Conservation (phyloP, 2,888 invertebrate species). For the Gymnocheta viridis region DNA sequence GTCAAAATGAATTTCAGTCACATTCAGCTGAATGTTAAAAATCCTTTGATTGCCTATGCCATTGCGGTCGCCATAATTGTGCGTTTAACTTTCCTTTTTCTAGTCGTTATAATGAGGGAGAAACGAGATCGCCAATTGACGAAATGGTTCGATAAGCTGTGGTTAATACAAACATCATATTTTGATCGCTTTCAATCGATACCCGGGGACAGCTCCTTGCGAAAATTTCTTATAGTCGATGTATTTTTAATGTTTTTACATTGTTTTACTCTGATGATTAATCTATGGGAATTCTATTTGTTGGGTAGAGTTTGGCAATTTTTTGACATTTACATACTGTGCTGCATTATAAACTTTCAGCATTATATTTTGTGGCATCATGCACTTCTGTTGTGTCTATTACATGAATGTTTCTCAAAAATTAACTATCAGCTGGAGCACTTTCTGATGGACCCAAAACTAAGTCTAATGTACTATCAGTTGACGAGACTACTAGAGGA, state of each 20-base stretch:
- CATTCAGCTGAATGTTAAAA: conserved; percentile 27
- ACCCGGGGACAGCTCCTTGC: background rate
- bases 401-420: conserved; percentile 45
- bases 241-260: conserved; percentile 7
- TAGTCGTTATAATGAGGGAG: background rate
- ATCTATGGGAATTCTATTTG: background rate
- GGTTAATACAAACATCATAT: conserved; percentile 41
- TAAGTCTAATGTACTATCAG: conserved; percentile 44
- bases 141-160: conserved; percentile 22
- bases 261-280: background rate
- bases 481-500: background rate
- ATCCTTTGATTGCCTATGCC: conserved; percentile 49
- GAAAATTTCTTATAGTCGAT: conserved; percentile 39
- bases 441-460: conserved; percentile 34
- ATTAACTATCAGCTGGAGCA: conserved; percentile 49
- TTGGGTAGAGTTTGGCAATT: background rate
- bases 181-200: conserved; percentile 29
- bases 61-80: background rate
- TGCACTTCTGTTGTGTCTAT: background rate
- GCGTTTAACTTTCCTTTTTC: background rate
- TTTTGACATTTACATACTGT: conserved; percentile 33
- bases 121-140: conserved; percentile 22
- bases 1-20: conserved; percentile 16
- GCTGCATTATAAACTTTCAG: conserved; percentile 18
- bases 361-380: conserved; percentile 47